Percentiles rank a stretch among this genome's conserved stretches.
phyloP scores from a whole-genome alignment of 1,140 invertebrate species.

The Cherax quadricarinatus region DNA sequence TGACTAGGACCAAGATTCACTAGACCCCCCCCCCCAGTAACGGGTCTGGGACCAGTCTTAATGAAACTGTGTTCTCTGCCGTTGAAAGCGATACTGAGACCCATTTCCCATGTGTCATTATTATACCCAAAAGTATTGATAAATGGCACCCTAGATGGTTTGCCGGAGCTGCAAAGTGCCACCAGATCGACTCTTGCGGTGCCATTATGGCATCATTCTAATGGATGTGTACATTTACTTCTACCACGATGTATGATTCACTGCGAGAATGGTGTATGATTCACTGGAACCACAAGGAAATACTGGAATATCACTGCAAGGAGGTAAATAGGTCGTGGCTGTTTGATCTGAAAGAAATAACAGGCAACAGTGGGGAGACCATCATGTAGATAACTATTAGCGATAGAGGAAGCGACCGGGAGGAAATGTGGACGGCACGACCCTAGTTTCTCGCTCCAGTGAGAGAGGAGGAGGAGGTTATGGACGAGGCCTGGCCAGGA shows the following conservation, averaged over 20 bases:
- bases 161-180: constrained; percentile 19
- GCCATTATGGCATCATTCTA: too few species aligned
- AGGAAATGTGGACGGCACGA: constrained; percentile 19
- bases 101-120: constrained; percentile 67
- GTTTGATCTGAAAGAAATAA: neutral
- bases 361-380: constrained; percentile 10
- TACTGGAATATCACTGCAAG: neutral
- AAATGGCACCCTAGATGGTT: constrained; percentile 58
- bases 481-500: neutral
- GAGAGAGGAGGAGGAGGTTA: neutral
- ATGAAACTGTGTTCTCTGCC: constrained; percentile 49
- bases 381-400: constrained; percentile 69
- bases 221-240: neutral
- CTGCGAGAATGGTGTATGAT: too few species aligned
- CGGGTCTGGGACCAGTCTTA: neutral
- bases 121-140: constrained; percentile 70
- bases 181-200: neutral
- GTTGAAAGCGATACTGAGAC: constrained; percentile 54
- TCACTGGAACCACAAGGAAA: too few species aligned
- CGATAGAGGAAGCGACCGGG: constrained; percentile 44
- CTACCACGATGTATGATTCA: too few species aligned
- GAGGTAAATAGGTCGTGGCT: neutral
- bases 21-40: neutral
- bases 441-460: neutral
- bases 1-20: neutral